Evolutionary conservation across 2,888 invertebrate species (phyloP).

Genomic region (Nomada fucata): DNA sequence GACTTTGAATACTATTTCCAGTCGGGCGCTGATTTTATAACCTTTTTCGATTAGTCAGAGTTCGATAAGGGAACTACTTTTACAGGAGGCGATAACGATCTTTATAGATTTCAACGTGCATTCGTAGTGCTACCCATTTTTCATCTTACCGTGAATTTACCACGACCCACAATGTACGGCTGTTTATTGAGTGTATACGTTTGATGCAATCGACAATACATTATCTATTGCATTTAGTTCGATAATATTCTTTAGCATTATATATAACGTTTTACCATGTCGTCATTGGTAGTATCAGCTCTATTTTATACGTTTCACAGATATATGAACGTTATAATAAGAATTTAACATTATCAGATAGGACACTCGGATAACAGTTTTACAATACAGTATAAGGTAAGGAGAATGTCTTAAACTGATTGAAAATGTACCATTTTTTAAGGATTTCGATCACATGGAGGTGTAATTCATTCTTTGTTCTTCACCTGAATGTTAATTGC

Average conservation of each 20-base stretch:
- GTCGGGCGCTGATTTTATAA: conserved; percentile 3
- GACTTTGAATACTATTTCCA: neutral
- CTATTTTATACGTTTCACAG: neutral
- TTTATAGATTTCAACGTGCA: neutral
- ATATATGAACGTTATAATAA: conserved; percentile 4
- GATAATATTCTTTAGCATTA: neutral
- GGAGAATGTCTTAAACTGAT: too few species aligned
- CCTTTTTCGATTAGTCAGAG: neutral
- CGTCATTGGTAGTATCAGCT: neutral
- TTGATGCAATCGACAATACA: conserved; percentile 9
- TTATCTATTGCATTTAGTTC: neutral
- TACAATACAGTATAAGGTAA: too few species aligned
- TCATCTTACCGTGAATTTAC: neutral
- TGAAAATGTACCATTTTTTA: too few species aligned
- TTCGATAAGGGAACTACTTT: conserved; percentile 13
- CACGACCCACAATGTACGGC: neutral
- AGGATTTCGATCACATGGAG: too few species aligned
- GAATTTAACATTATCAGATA: conserved; percentile 18
- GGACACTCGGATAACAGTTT: too few species aligned
- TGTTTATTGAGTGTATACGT: neutral
- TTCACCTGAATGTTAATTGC: too few species aligned
- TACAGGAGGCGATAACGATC: neutral
- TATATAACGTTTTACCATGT: neutral
- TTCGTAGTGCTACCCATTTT: neutral
- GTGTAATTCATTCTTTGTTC: too few species aligned